These are phyloP conservation scores for Drosophila trichaetosa DNA, from an alignment of 2,888 invertebrate genomes.

Conservation along the genomic window DNA sequence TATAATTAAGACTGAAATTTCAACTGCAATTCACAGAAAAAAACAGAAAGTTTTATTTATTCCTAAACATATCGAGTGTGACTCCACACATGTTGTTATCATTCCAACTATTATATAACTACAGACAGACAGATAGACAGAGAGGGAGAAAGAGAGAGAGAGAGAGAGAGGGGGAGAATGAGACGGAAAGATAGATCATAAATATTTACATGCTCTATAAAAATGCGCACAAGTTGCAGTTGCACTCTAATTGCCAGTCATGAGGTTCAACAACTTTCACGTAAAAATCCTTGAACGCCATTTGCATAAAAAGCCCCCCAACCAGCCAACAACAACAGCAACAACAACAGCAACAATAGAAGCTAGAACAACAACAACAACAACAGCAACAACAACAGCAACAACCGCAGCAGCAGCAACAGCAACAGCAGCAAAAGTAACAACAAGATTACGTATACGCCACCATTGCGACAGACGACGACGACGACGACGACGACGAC, in stretches of 20 bases:
- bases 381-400: slow-evolving; percentile 22
- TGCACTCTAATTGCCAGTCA: slow-evolving; percentile 76
- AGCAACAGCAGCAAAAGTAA: slow-evolving; percentile 37
- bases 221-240: slow-evolving; percentile 61
- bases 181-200: slow-evolving; percentile 28
- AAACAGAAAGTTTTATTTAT: neutral
- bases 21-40: neutral
- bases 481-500: slow-evolving; percentile 20
- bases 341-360: slow-evolving; percentile 38
- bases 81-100: slow-evolving; percentile 7
- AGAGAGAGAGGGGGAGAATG: neutral
- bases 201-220: slow-evolving; percentile 53
- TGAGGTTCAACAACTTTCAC: slow-evolving; percentile 83
- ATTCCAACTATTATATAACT: slow-evolving; percentile 15
- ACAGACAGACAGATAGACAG: neutral
- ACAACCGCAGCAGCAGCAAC: slow-evolving; percentile 29
- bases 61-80: neutral
- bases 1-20: neutral
- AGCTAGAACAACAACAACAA: slow-evolving; percentile 38
- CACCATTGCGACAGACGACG: slow-evolving; percentile 58
- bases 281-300: slow-evolving; percentile 83
- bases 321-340: slow-evolving; percentile 39
- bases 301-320: slow-evolving; percentile 71
- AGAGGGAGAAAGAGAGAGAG: neutral
- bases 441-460: slow-evolving; percentile 74